Conservation (phyloP, 2,113 vertebrate genomes). For the Brachypteracias leptosomus region DNA sequence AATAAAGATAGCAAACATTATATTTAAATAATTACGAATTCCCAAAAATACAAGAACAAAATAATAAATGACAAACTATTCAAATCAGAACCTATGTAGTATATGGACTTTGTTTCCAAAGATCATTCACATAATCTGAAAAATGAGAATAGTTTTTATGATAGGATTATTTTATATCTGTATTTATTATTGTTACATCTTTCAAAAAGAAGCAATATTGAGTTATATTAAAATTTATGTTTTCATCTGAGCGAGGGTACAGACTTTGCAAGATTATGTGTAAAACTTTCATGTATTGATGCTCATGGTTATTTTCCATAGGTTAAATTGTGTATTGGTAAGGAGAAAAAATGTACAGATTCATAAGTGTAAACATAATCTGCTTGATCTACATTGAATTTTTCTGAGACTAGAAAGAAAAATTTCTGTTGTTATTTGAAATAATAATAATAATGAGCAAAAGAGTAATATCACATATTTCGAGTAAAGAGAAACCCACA, state of each 20-base stretch:
- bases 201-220: background rate
- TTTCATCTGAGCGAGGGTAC: background rate
- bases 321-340: fast-evolving
- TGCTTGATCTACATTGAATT: background rate
- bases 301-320: background rate
- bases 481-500: background rate
- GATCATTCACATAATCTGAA: background rate
- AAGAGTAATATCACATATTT: background rate
- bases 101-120: background rate
- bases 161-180: background rate
- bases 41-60: background rate
- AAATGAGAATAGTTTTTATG: background rate
- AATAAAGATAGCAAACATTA: background rate
- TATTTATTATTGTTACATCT: background rate
- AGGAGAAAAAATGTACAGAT: background rate
- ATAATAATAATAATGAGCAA: background rate
- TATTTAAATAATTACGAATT: background rate
- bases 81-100: background rate
- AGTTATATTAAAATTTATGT: background rate
- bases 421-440: background rate
- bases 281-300: background rate
- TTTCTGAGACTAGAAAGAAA: background rate
- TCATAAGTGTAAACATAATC: background rate
- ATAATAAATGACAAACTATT: background rate
- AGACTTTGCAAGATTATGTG: background rate